Conservation (phyloP, 2,113 vertebrate species). For the Laticauda laticaudata region DNA sequence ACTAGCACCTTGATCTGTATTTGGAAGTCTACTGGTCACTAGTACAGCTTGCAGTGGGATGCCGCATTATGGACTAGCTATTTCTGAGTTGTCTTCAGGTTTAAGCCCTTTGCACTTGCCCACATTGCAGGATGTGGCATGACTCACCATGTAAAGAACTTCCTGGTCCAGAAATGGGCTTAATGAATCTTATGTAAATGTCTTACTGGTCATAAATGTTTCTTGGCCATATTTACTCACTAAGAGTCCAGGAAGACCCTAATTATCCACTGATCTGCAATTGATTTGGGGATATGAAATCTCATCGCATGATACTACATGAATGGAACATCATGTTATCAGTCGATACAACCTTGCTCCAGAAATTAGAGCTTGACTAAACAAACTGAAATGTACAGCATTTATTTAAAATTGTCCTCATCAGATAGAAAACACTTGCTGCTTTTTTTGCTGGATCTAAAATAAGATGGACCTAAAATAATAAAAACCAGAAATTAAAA, state of each 20-base stretch:
- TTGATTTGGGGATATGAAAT: neutral
- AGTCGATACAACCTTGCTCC: neutral
- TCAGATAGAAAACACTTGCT: neutral
- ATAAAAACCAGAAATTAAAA: neutral
- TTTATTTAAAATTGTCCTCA: neutral
- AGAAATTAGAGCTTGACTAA: neutral
- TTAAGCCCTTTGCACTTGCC: neutral
- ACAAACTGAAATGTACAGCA: neutral
- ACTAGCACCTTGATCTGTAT: neutral
- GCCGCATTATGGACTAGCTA: neutral
- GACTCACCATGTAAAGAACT: neutral
- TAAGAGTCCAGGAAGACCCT: neutral
- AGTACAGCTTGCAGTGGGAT: neutral
- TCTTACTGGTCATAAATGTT: neutral
- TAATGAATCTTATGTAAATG: neutral
- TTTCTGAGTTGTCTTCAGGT: neutral
- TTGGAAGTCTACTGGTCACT: neutral
- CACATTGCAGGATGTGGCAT: neutral
- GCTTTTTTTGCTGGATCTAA: neutral
- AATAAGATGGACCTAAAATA: neutral
- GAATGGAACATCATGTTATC: neutral
- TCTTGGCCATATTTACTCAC: neutral
- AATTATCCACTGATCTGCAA: neutral
- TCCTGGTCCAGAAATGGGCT: neutral
- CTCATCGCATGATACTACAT: neutral